A percentile compares a stretch with the other conserved stretches of the same genome.
Evolutionary conservation across 2,888 invertebrate species (phyloP).

Genomic region (Masnerella sp.): DNA sequence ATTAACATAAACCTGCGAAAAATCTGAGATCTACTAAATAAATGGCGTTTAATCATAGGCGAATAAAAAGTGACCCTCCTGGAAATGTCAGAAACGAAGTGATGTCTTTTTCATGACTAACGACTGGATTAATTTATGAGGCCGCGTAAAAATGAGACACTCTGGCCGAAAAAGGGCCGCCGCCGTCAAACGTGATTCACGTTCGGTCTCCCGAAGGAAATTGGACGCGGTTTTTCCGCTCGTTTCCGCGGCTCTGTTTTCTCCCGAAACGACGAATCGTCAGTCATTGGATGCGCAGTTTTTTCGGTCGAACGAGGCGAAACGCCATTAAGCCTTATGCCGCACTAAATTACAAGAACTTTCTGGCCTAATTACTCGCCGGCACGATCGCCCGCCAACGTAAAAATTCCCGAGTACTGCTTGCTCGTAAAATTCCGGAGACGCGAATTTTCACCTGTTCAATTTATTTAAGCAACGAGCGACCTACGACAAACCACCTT

Average conservation of each 20-base stretch:
- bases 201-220: slow-evolving; percentile 18
- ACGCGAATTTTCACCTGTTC: slow-evolving; percentile 34
- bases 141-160: slow-evolving; percentile 16
- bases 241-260: background rate
- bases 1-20: background rate
- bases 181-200: slow-evolving; percentile 25
- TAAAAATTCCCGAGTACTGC: slow-evolving; percentile 30
- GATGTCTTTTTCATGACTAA: slow-evolving; percentile 17
- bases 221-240: slow-evolving; percentile 17
- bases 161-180: background rate
- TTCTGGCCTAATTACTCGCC: slow-evolving; percentile 53
- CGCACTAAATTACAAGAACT: slow-evolving; percentile 45
- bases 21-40: background rate
- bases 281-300: slow-evolving; percentile 21
- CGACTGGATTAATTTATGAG: slow-evolving; percentile 29
- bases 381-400: slow-evolving; percentile 42
- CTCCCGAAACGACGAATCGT: slow-evolving; percentile 3
- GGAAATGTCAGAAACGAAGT: background rate
- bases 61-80: slow-evolving; percentile 6
- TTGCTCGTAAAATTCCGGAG: slow-evolving; percentile 36
- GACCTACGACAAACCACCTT: no score
- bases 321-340: slow-evolving; percentile 42
- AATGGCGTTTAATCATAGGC: background rate
- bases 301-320: slow-evolving; percentile 22
- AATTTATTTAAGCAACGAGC: no score